A percentile compares a stretch with the other conserved stretches of the same genome.
Conservation (phyloP, 2,113 vertebrate genomes). For the Hemibagrus wyckioides region DNA sequence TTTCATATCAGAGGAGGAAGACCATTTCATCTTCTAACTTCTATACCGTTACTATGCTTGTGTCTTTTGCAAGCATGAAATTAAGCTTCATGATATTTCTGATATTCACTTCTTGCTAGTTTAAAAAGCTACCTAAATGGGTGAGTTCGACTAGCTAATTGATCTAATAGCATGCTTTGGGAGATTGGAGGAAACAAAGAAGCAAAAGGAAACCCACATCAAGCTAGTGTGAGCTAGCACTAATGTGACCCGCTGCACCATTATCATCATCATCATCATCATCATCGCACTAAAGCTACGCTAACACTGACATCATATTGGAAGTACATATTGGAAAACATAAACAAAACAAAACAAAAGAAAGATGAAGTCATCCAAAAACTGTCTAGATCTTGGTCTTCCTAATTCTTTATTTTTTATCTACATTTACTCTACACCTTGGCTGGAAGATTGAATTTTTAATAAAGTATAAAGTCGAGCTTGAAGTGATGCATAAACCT, state of each 20-base stretch:
- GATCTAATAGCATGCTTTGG: not conserved
- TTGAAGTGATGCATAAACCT: constrained; percentile 47
- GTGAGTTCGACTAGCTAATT: not conserved
- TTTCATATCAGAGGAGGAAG: not conserved
- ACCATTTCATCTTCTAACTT: not conserved
- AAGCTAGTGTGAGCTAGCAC: too few species aligned
- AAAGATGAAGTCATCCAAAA: not conserved
- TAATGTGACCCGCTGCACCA: too few species aligned
- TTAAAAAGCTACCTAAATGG: not conserved
- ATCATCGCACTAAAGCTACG: too few species aligned
- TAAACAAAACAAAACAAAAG: not conserved
- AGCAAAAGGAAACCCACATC: too few species aligned
- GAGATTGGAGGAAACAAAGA: too few species aligned
- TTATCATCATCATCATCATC: too few species aligned
- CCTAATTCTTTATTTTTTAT: too few species aligned
- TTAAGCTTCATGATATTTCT: not conserved
- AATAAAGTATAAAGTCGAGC: constrained; percentile 33
- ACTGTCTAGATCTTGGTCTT: not conserved
- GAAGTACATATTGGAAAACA: too few species aligned
- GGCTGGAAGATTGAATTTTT: constrained; percentile 41
- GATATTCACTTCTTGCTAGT: not conserved
- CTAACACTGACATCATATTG: too few species aligned
- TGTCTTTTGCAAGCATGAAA: not conserved
- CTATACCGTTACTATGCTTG: too few species aligned
- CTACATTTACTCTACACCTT: too few species aligned